Percentiles rank a stretch among this genome's conserved stretches.
Conservation (phyloP, 2,797 vertebrate species). For the Neomorphus geoffroyi region DNA sequence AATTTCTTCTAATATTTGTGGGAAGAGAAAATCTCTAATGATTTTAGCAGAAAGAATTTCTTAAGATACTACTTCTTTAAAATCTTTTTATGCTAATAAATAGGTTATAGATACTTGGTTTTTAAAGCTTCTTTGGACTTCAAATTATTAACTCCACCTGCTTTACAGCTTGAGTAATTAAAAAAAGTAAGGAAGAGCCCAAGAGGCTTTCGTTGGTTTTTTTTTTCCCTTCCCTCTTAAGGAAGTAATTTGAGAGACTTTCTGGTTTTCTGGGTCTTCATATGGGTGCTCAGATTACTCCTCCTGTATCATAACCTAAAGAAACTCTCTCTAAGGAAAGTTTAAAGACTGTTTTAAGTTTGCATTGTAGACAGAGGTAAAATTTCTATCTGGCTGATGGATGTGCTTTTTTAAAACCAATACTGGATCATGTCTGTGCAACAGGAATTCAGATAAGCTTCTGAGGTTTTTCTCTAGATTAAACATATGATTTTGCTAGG, state of each 20-base stretch:
- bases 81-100: not conserved
- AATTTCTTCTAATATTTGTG: not conserved
- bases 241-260: not conserved
- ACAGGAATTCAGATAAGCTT: not conserved
- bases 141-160: not conserved
- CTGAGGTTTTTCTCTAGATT: not conserved
- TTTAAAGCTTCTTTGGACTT: not conserved
- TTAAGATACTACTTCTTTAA: not conserved
- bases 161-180: not conserved
- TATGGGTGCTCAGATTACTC: not conserved
- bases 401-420: not conserved
- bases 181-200: not conserved
- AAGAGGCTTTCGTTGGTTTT: not conserved
- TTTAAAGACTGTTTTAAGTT: not conserved
- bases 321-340: not conserved
- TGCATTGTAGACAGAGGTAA: not conserved
- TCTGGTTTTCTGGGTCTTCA: not conserved
- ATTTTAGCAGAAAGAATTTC: not conserved
- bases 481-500: not conserved
- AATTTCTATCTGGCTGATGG: not conserved
- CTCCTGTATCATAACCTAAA: not conserved
- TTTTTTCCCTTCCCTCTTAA: rapidly evolving
- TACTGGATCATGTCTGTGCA: not conserved
- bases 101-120: not conserved
- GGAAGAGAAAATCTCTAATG: not conserved